Conservation (phyloP, 2,113 vertebrate genomes). For the Odontophorus gujanensis region DNA sequence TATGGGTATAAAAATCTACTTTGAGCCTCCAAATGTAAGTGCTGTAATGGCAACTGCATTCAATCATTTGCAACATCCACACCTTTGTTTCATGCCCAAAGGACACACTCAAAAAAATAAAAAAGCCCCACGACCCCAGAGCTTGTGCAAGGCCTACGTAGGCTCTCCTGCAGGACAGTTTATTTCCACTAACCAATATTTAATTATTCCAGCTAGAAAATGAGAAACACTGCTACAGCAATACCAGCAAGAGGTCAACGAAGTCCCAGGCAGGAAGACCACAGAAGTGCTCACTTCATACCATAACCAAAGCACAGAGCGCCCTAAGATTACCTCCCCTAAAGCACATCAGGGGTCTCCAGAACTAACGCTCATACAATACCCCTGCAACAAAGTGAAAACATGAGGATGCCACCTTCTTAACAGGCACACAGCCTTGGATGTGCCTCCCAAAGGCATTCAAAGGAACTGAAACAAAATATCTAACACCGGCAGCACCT, state of each 20-base stretch:
- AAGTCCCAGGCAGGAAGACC: background rate
- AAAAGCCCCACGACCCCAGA: background rate
- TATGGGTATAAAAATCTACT: background rate
- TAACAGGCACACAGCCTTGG: background rate
- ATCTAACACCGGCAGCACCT: background rate
- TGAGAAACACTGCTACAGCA: background rate
- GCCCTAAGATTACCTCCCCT: background rate
- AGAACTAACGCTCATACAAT: background rate
- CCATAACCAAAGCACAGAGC: background rate
- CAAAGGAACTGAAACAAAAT: background rate
- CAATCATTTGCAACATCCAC: background rate
- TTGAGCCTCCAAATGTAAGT: background rate
- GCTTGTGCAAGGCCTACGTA: background rate
- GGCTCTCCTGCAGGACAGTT: background rate
- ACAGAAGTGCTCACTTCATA: rapidly evolving
- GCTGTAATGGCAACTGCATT: background rate
- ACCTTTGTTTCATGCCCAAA: background rate
- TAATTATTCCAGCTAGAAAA: background rate
- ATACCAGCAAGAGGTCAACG: background rate
- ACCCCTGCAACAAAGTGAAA: background rate
- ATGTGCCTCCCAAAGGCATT: background rate
- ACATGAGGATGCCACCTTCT: background rate
- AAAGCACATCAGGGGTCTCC: background rate
- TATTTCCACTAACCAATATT: background rate
- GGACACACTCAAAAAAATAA: background rate